Conservation (phyloP, 2,888 invertebrate genomes). For the Plutella xylostella region DNA sequence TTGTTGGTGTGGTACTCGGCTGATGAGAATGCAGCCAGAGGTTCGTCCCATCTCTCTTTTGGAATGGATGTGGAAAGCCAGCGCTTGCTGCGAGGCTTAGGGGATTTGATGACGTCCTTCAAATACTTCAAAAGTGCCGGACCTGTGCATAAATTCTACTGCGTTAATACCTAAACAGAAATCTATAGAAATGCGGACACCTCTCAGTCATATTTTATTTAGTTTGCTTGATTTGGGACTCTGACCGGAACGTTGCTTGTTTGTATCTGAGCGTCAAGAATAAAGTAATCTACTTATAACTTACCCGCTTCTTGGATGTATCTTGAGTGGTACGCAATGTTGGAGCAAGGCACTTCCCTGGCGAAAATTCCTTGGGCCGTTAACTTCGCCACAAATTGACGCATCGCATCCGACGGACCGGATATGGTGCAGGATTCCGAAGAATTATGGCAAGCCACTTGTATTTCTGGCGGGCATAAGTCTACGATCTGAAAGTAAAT, state of each 20-base stretch:
- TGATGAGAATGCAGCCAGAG: slow-evolving; percentile 73
- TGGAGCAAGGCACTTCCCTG: slow-evolving; percentile 68
- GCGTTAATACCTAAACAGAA: too few species aligned
- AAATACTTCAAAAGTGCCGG: slow-evolving; percentile 70
- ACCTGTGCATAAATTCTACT: slow-evolving; percentile 35
- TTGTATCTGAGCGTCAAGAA: too few species aligned
- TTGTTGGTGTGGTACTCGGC: slow-evolving; percentile 90
- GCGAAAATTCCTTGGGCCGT: slow-evolving; percentile 36
- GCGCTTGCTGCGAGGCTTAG: slow-evolving; percentile 73
- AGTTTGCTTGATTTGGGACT: too few species aligned
- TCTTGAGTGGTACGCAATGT: slow-evolving; percentile 88
- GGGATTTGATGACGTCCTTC: slow-evolving; percentile 67
- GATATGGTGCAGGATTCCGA: slow-evolving; percentile 81
- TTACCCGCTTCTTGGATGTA: slow-evolving; percentile 76
- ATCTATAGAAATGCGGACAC: too few species aligned
- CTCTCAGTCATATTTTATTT: too few species aligned
- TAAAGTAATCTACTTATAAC: slow-evolving; percentile 6
- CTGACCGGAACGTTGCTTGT: too few species aligned
- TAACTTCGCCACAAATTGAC: slow-evolving; percentile 63
- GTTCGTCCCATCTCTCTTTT: slow-evolving; percentile 71
- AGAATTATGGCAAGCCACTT: slow-evolving; percentile 85
- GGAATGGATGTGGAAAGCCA: slow-evolving; percentile 90
- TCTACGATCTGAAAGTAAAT: slow-evolving; percentile 27
- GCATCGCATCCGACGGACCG: slow-evolving; percentile 75
- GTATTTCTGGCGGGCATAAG: slow-evolving; percentile 71